phyloP scores from a whole-genome alignment of 2,888 invertebrate species.

The Melitaea athalia region DNA sequence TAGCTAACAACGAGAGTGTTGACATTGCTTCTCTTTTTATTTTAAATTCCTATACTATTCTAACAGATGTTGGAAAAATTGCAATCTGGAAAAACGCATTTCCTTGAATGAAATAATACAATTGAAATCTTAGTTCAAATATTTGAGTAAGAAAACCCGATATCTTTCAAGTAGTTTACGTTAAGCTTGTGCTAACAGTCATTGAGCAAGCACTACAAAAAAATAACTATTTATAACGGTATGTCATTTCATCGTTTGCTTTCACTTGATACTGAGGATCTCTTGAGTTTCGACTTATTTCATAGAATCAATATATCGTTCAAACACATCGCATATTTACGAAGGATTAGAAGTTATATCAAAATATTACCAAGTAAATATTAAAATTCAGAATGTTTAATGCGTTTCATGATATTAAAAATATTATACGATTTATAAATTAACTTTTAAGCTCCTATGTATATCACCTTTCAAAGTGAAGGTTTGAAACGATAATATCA shows the following conservation, averaged over 20 bases:
- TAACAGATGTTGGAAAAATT: slow-evolving; percentile 19
- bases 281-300: background rate
- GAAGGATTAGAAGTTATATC: too few species aligned
- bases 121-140: background rate
- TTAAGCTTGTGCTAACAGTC: background rate
- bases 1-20: slow-evolving; percentile 24
- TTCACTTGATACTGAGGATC: background rate
- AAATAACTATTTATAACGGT: background rate
- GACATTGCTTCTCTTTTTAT: slow-evolving; percentile 26
- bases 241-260: background rate
- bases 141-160: too few species aligned
- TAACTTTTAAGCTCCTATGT: too few species aligned
- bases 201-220: background rate
- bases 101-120: background rate
- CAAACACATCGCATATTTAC: too few species aligned
- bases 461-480: too few species aligned
- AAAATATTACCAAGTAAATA: too few species aligned
- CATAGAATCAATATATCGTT: background rate
- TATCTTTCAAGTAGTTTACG: background rate
- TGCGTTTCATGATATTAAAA: too few species aligned
- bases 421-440: too few species aligned
- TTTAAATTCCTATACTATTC: slow-evolving; percentile 19
- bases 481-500: too few species aligned
- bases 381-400: too few species aligned
- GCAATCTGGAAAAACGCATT: slow-evolving; percentile 5